A percentile compares a stretch with the other conserved stretches of the same genome.
Evolutionary conservation across 2,113 vertebrate genomes (phyloP).

Genomic region (Salvelinus namaycush): DNA sequence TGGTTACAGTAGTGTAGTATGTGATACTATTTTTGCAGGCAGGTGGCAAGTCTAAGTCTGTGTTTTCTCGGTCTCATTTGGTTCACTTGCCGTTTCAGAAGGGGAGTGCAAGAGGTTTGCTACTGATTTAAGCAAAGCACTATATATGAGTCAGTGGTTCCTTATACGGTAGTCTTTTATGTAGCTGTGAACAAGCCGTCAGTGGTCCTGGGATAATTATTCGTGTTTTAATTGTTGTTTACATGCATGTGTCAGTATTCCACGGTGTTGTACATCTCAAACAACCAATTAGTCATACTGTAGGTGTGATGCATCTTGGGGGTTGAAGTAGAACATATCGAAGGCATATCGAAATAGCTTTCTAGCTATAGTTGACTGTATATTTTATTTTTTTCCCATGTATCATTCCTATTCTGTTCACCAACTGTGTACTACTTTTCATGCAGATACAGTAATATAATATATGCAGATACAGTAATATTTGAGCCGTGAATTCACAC

Average conservation of each 20-base stretch:
- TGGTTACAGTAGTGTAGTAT: no score
- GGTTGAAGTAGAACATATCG: neutral
- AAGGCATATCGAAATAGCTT: neutral
- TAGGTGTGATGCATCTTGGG: neutral
- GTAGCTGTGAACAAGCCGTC: conserved; percentile 16
- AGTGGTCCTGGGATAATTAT: neutral
- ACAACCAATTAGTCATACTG: neutral
- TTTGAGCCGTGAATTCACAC: no score
- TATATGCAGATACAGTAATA: neutral
- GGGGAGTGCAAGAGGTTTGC: no score
- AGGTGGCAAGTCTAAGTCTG: neutral
- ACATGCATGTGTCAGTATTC: neutral
- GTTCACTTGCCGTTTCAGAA: no score
- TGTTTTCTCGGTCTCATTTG: neutral
- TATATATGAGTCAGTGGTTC: neutral
- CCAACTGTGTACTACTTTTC: neutral
- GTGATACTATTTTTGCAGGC: no score
- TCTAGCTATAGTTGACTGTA: neutral
- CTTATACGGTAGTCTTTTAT: conserved; percentile 16
- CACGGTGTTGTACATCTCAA: no score
- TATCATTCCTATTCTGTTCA: neutral
- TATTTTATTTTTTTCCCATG: neutral
- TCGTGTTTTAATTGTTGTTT: conserved; percentile 11
- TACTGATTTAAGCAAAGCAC: neutral
- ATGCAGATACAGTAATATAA: neutral